Evolutionary conservation across 2,888 invertebrate species (phyloP), one percentile per base, ranked within the genome.

Genomic region (Andrena dorsata): DNA sequence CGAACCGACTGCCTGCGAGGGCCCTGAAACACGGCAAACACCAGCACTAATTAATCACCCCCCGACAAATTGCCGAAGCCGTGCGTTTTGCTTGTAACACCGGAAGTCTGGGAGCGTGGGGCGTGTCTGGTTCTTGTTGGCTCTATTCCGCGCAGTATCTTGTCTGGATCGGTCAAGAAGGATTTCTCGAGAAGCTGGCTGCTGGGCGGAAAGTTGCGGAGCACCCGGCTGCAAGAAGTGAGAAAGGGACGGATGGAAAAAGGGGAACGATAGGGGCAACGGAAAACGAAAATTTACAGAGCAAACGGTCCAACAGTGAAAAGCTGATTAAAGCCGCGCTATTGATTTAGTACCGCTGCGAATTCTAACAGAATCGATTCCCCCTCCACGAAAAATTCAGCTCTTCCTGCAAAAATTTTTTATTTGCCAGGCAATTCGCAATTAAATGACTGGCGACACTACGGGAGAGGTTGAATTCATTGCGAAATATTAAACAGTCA

Each of bases 31-130:
- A 32, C 61, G 51, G 74, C 71, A 84, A 84, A 76, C 81, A 84
- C 82, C 65, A 32, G 75, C 76, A 79, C 88, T 89, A 90, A 92
- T 92, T 92, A 92, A 92, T 92, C 91, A 92, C 84, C 72, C 80
- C 82, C 89, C 89, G 91, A 92, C 90, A 91, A 92, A 92, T 92
- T 88, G 85, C 88, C 89, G 80, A 90, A 89, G 84, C 84, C 75
- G 70, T 75, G 72, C 82, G 84, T 82, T 88, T 88, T 87, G 85
- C 86, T 76, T 77, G 80, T 83, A 83, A 86, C 82, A 77, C 70
- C 72, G 76, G 80, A 80, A 84, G 69, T 68, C 61, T 71, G 80
- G 77, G 56, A 65, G 69, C 70, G 61, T 60, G 32, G 66, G 80
- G 78, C 78, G 82, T 76, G 63, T 58, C 73, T 68, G 70, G 78